Conservation (phyloP, 2,113 vertebrate genomes). For the Trematocara variabile region DNA sequence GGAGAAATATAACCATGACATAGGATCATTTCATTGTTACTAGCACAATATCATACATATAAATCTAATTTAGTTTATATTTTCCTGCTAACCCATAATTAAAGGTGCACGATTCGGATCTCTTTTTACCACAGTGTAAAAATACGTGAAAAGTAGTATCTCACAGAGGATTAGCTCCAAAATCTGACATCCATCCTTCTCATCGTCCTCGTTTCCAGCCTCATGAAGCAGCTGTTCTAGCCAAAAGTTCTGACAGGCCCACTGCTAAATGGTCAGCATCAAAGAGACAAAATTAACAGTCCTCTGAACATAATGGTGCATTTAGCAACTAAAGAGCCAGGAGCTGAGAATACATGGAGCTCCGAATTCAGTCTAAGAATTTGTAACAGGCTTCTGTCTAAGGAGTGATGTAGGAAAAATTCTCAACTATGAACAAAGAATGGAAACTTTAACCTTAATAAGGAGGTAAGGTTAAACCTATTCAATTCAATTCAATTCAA, state of each 20-base stretch:
- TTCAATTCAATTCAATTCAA: not conserved
- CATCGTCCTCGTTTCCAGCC: not conserved
- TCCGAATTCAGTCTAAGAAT: rapidly evolving
- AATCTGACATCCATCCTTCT: not conserved
- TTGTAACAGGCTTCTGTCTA: not conserved
- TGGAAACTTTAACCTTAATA: not conserved
- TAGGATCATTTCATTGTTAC: not conserved
- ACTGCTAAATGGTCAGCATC: not conserved
- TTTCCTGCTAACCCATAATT: not conserved
- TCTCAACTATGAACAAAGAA: not conserved
- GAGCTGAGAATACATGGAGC: not conserved
- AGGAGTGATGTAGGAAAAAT: not conserved
- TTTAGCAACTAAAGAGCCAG: not conserved
- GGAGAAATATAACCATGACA: not conserved
- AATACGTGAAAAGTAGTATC: not conserved
- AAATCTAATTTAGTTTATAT: not conserved
- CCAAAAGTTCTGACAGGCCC: not conserved
- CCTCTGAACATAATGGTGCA: not conserved
- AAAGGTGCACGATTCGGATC: not conserved
- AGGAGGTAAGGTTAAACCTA: not conserved
- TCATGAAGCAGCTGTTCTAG: not conserved
- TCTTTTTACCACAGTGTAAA: not conserved
- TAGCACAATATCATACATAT: not conserved
- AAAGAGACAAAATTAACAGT: not conserved
- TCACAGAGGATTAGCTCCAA: not conserved